phyloP scores from a whole-genome alignment of 1,140 invertebrate genomes.

The Eupristina koningsbergeri region DNA sequence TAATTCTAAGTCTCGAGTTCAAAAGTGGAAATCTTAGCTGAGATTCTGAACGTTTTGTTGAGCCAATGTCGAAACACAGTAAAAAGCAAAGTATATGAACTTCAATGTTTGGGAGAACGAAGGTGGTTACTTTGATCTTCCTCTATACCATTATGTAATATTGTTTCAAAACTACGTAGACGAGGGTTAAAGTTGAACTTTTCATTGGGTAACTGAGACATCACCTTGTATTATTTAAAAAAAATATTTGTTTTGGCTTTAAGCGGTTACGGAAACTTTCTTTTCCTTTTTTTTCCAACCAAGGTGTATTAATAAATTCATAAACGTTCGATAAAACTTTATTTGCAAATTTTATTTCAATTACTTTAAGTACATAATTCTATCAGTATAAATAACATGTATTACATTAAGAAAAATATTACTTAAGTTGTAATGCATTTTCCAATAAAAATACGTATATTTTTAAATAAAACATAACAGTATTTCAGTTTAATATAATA shows the following conservation, averaged over 20 bases:
- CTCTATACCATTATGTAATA: not conserved
- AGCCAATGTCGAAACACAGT: not conserved
- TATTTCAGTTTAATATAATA: not conserved
- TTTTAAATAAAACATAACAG: not conserved
- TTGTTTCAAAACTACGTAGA: constrained; percentile 34
- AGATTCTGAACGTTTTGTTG: not conserved
- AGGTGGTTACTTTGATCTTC: constrained; percentile 47
- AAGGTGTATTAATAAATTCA: not conserved
- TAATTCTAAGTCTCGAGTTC: constrained; percentile 53
- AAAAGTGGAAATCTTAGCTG: constrained; percentile 61
- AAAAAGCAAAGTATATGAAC: constrained; percentile 37
- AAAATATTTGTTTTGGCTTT: too few species aligned
- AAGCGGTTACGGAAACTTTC: too few species aligned
- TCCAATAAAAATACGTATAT: not conserved
- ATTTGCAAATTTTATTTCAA: too few species aligned
- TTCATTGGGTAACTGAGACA: constrained; percentile 58
- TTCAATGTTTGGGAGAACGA: constrained; percentile 28
- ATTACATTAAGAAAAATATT: too few species aligned
- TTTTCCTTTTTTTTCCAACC: too few species aligned
- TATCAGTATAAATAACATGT: too few species aligned
- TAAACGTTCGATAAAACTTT: too few species aligned
- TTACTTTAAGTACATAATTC: too few species aligned
- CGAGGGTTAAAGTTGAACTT: constrained; percentile 42
- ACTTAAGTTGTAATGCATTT: too few species aligned
- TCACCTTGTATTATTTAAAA: constrained; percentile 56